Evolutionary conservation across 2,113 vertebrate species (phyloP), one percentile per base, ranked within the genome.

Genomic region (Engystomops pustulosus): DNA sequence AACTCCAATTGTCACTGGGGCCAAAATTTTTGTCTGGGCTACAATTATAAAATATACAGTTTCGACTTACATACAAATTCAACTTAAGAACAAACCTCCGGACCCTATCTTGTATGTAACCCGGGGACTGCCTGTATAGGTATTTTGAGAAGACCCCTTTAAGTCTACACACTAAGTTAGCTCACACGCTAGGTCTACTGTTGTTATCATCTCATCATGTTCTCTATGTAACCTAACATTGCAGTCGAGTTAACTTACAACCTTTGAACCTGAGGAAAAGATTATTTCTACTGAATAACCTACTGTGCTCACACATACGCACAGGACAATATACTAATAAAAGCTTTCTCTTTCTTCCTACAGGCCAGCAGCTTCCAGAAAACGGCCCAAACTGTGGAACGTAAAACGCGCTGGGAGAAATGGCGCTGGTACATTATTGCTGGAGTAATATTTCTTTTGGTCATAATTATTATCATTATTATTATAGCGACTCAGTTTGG

Each of bases 341-440:
- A 41, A 60, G 41, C 75, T 17, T 2, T 1, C 5, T 55, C 12
- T 11, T 5, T 55, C 18, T 3, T 23, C 36, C n/a, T 78, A 58
- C 87, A 93, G 92, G 88, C 90, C n/a, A 45, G 81, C 0, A 25
- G 75, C 68, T 93, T 93, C 88, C 88, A 72, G 85, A 92, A 87
- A 88, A 92, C 89, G 0, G 86, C 89, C 20, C 87, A 90, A 67
- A 79, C 18, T 0, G 51, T 92, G 85, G 88, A 87, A 2, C 85
- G 68, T 83, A 83, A 89, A 86, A 87, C 89, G 60, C 83, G 84
- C n/a, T 83, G 86, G 70, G 78, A 90, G 77, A 91, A 91, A n/a
- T n/a, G 9, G 47, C 90, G 83, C 0, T 91, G 85, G 68, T 81
- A 86, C 45, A 23, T 91, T 71, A 88, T 62, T 80, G 0, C 87